Percentiles rank a stretch among this genome's conserved stretches.
These are phyloP conservation scores for Pilophorus perplexus DNA, from an alignment of 2,888 invertebrate genomes.

Conservation along the genomic window DNA sequence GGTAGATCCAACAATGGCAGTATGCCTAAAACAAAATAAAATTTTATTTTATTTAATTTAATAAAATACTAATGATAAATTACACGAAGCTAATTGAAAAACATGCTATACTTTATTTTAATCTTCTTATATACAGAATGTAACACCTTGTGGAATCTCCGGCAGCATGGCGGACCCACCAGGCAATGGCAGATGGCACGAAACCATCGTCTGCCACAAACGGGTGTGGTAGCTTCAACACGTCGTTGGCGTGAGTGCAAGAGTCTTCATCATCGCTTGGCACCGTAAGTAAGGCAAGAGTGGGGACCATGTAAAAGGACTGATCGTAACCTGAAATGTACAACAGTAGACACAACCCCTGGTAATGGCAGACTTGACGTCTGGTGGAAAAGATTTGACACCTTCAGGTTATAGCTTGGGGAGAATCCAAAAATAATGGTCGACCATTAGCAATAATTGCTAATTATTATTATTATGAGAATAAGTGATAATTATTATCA, in stretches of 20 bases:
- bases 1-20: slow-evolving; percentile 54
- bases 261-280: slow-evolving; percentile 46
- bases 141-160: slow-evolving; percentile 41
- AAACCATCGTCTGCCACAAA: slow-evolving; percentile 40
- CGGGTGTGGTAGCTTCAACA: slow-evolving; percentile 42
- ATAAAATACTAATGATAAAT: no score
- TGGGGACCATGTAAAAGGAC: slow-evolving; percentile 63
- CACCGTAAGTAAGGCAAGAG: slow-evolving; percentile 59
- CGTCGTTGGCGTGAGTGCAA: slow-evolving; percentile 40
- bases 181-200: slow-evolving; percentile 47
- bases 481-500: no score
- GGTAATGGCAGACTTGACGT: no score
- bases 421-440: no score
- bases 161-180: slow-evolving; percentile 50
- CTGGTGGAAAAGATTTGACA: no score
- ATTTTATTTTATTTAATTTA: not conserved
- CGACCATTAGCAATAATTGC: no score
- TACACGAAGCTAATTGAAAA: not conserved
- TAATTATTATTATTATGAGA: no score
- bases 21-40: slow-evolving; percentile 48
- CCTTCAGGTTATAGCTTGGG: no score
- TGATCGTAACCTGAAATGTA: slow-evolving; percentile 57
- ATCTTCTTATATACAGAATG: slow-evolving; percentile 5
- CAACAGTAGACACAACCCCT: no score
- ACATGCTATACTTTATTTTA: not conserved